A percentile compares a stretch with the other conserved stretches of the same genome.
Evolutionary conservation across 1,140 invertebrate genomes (phyloP).

Genomic region (Zelostemma sp.): DNA sequence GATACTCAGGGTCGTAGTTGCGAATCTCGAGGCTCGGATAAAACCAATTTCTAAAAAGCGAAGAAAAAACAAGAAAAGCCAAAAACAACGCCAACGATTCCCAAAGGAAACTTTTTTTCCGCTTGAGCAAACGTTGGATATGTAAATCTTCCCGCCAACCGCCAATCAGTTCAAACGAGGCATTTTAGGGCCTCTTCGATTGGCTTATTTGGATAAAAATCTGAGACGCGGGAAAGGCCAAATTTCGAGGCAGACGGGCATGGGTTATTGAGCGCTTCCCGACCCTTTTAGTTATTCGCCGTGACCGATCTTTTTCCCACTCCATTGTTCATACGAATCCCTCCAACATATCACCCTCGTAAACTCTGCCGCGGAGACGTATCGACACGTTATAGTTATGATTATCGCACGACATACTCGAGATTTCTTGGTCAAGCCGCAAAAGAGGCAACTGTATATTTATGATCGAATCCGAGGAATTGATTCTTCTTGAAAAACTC

Average conservation of each 20-base stretch:
- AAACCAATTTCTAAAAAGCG: slow-evolving; percentile 54
- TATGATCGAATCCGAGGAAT: too few relatives aligned
- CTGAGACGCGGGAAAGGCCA: slow-evolving; percentile 5
- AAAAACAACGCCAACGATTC: slow-evolving; percentile 7
- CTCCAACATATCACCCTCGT: slow-evolving; percentile 20
- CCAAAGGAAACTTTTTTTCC: neutral
- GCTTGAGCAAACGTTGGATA: too few relatives aligned
- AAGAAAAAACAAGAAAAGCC: neutral
- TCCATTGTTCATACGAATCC: slow-evolving; percentile 6
- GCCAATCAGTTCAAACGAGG: too few relatives aligned
- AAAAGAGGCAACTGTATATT: neutral
- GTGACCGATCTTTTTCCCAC: slow-evolving; percentile 34
- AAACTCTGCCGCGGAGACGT: slow-evolving; percentile 18
- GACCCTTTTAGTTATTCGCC: slow-evolving; percentile 39
- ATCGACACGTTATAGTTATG: slow-evolving; percentile 27
- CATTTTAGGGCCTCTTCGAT: too few relatives aligned
- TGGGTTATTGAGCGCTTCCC: slow-evolving; percentile 53
- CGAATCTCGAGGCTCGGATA: slow-evolving; percentile 18
- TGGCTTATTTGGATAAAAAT: slow-evolving; percentile 37
- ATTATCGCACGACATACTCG: slow-evolving; percentile 10
- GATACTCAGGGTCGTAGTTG: slow-evolving; percentile 36
- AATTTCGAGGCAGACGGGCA: slow-evolving; percentile 64
- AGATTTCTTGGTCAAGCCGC: neutral
- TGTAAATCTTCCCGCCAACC: too few relatives aligned
- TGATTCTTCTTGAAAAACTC: too few relatives aligned